phyloP scores from a whole-genome alignment of 2,113 vertebrate species.

The Lepisosteus osseus region DNA sequence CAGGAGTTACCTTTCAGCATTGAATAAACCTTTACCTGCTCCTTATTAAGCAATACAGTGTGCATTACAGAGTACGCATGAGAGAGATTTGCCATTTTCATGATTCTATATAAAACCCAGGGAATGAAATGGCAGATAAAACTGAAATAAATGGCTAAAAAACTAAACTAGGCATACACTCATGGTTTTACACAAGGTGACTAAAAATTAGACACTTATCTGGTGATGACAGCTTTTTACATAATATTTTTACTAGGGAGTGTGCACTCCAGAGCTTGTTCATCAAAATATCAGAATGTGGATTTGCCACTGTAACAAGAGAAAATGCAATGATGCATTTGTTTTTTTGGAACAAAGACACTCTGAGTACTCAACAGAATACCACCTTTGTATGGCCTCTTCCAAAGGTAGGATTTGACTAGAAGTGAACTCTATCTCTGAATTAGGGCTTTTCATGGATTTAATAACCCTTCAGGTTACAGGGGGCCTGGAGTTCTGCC shows the following conservation, averaged over 20 bases:
- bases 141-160: too few species aligned
- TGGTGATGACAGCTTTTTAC: too few species aligned
- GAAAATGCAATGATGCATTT: constrained; percentile 25
- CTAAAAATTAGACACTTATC: too few species aligned
- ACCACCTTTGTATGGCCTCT: constrained; percentile 31
- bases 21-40: too few species aligned
- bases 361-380: constrained; percentile 34
- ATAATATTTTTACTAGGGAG: neutral
- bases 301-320: constrained; percentile 15
- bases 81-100: too few species aligned
- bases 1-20: too few species aligned
- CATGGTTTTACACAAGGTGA: too few species aligned
- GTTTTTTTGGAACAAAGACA: constrained; percentile 35
- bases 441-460: constrained; percentile 43
- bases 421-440: constrained; percentile 28
- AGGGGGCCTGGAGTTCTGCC: constrained; percentile 25
- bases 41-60: too few species aligned
- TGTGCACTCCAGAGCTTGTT: constrained; percentile 1
- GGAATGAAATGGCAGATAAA: too few species aligned
- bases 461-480: constrained; percentile 36
- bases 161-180: too few species aligned
- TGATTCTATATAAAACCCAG: too few species aligned
- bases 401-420: constrained; percentile 28
- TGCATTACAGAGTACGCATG: too few species aligned
- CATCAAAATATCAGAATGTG: constrained; percentile 21